These are phyloP conservation scores for Intellagama lesueurii DNA, from an alignment of 2,797 vertebrate genomes.

Conservation along the genomic window DNA sequence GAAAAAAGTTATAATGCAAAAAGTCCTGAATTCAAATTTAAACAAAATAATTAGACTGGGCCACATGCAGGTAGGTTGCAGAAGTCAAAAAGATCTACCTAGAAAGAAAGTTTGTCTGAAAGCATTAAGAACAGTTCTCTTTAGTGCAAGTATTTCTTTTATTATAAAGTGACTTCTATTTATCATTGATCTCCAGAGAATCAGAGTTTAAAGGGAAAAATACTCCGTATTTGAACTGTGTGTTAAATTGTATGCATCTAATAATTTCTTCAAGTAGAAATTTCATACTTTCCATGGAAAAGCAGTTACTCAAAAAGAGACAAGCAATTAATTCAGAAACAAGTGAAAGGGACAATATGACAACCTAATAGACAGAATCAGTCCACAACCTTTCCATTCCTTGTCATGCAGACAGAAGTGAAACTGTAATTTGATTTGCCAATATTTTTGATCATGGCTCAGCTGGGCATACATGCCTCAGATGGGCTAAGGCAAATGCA, in stretches of 20 bases:
- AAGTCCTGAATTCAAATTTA: neutral
- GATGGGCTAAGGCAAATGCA: neutral
- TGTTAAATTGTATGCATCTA: neutral
- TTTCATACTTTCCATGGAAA: neutral
- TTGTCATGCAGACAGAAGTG: neutral
- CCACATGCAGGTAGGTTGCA: neutral
- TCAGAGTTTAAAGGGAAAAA: neutral
- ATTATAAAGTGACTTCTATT: neutral
- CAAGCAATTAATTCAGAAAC: slow-evolving; percentile 20
- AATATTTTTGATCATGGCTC: neutral
- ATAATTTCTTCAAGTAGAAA: neutral
- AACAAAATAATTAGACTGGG: neutral
- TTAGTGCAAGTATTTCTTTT: neutral
- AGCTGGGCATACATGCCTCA: neutral
- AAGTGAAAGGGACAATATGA: neutral
- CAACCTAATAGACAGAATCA: neutral
- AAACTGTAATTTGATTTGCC: neutral
- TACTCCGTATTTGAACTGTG: neutral
- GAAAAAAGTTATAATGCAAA: neutral
- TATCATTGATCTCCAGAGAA: neutral
- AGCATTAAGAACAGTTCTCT: neutral
- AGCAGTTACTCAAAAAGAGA: neutral
- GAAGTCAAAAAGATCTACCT: neutral
- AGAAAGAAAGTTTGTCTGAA: no score
- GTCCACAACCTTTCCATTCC: neutral